Evolutionary conservation across 2,797 vertebrate genomes (phyloP).

Genomic region (Sebastes umbrosus): DNA sequence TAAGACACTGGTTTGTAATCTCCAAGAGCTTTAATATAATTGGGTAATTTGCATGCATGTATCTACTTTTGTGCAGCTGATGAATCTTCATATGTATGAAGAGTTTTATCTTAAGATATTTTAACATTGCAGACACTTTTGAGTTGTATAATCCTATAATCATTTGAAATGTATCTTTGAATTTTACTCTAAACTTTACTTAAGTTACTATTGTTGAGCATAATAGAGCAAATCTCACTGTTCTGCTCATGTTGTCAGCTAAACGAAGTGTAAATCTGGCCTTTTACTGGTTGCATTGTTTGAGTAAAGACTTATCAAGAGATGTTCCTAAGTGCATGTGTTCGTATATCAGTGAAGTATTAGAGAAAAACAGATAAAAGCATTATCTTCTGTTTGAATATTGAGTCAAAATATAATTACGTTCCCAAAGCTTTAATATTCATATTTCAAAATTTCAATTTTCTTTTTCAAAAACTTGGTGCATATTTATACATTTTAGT

Average conservation of each 20-base stretch:
- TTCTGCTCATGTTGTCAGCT: background rate
- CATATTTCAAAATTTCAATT: background rate
- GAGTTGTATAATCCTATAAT: background rate
- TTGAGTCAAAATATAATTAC: background rate
- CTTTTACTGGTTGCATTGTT: background rate
- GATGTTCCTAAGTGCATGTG: background rate
- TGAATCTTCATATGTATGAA: background rate
- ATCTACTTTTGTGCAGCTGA: slow-evolving; percentile 14
- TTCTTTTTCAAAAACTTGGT: background rate
- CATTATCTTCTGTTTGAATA: background rate
- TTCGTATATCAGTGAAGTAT: background rate
- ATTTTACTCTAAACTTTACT: background rate
- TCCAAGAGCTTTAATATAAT: slow-evolving; percentile 36
- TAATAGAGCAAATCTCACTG: background rate
- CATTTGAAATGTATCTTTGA: background rate
- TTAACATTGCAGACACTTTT: background rate
- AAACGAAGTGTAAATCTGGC: background rate
- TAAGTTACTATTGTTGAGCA: background rate
- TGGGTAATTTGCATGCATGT: slow-evolving; percentile 39
- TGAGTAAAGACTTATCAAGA: background rate
- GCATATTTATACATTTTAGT: background rate
- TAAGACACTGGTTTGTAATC: slow-evolving; percentile 4
- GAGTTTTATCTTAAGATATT: background rate
- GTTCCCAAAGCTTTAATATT: background rate
- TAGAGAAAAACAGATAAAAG: background rate